Base-by-base conservation (phyloP, 2,888 invertebrate species). In the Cheilosia grossa region DNA sequence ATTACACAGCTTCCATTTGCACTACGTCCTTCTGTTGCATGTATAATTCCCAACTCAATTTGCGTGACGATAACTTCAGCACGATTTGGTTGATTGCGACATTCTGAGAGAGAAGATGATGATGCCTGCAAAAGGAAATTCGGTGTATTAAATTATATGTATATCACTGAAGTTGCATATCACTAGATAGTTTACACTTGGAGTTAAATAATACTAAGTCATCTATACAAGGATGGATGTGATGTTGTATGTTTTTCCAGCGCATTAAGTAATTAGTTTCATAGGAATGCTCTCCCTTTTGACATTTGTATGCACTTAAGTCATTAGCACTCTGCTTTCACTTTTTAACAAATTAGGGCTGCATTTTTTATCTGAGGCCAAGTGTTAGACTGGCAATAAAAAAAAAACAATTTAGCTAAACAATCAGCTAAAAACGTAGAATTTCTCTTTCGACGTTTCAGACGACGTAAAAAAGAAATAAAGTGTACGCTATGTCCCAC, bases 1-100 rank as follows among this genome's bases (percentile, higher is more conserved):
- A 58, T 58, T 49, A 64, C 72, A 72, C 58, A 61, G 49, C 49
- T 63, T 56, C 63, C 56, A 72, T 79, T 64, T 72, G 58, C n/a
- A 40, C 33, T 54, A 72, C 40, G 78, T 70, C 70, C 78, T 64
- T 64, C 58, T 79, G 58, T 72, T 72, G 64, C 64, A 72, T 61
- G 24, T 69, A 69, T 51, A 58, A 58, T 49, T 79, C 72, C 72
- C 72, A 79, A 79, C 72, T 79, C 56, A 78, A 78, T 79, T 70
- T 78, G 78, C 78, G 63, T 70, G 56, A 70, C 42, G 58, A 79
- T 79, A 72, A 64, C 78, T 72, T 79, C 63, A 64, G 51, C 64
- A 64, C 51, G 63, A 72, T 79, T 72, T 56, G 72, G 49, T 64
- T 79, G 78, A 79, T 72, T 72, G 64, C 51, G 64, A 64, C 58